These are phyloP conservation scores for Apus apus DNA, from an alignment of 2,113 vertebrate species.

Conservation along the genomic window DNA sequence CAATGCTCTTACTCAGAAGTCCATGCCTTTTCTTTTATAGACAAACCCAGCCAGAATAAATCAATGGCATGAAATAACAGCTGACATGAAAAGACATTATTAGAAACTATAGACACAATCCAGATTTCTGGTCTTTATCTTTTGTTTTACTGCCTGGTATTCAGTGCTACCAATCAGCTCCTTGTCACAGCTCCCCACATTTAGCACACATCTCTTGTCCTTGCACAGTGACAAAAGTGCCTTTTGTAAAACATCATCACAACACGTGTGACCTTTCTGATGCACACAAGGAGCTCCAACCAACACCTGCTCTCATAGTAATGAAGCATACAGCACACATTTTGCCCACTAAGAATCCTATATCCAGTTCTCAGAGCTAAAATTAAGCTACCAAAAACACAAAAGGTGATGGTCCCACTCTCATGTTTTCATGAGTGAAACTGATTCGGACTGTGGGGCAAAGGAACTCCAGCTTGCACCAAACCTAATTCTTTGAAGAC, in stretches of 20 bases:
- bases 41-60: neutral
- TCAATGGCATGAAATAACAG: neutral
- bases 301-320: neutral
- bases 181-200: neutral
- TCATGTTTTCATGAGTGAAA: neutral
- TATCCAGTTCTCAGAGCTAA: neutral
- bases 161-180: neutral
- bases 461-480: neutral
- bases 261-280: neutral
- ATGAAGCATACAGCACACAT: rapidly evolving
- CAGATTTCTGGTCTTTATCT: neutral
- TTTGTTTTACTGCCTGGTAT: neutral
- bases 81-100: neutral
- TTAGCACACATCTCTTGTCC: neutral
- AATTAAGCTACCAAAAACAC: neutral
- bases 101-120: neutral
- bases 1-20: neutral
- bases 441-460: neutral
- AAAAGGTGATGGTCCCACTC: neutral
- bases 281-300: neutral
- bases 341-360: neutral
- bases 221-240: neutral
- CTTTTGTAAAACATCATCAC: neutral
- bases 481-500: neutral
- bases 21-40: neutral